Evolutionary conservation across 2,113 vertebrate species (phyloP).

Genomic region (Conger conger): DNA sequence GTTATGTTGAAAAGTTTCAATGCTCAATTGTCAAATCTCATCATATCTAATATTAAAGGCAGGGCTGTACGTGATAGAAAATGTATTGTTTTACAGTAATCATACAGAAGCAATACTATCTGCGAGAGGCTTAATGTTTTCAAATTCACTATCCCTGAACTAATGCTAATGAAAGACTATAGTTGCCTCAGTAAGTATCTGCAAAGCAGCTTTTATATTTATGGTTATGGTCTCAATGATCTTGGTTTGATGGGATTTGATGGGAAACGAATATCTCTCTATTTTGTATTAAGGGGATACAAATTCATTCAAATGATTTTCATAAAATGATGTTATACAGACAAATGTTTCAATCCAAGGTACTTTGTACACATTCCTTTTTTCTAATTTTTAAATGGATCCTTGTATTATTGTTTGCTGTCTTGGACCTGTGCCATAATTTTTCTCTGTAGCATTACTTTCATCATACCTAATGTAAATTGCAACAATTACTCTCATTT

Average conservation of each 20-base stretch:
- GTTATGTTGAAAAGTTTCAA: background rate
- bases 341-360: background rate
- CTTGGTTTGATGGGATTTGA: background rate
- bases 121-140: background rate
- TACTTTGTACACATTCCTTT: too few species aligned
- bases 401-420: background rate
- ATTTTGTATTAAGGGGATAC: background rate
- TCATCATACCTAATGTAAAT: background rate
- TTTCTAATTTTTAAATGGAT: background rate
- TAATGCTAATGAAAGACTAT: background rate
- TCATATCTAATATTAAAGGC: background rate
- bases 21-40: background rate
- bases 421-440: background rate
- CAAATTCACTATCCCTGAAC: background rate
- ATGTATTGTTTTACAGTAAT: slow-evolving; percentile 4
- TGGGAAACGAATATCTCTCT: background rate
- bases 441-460: background rate
- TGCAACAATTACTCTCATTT: too few species aligned
- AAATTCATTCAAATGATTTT: too few species aligned
- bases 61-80: background rate
- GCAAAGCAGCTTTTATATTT: background rate
- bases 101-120: background rate
- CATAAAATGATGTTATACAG: background rate
- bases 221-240: background rate
- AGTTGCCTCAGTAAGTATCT: background rate